A percentile compares a stretch with the other conserved stretches of the same genome.
Evolutionary conservation across 2,888 invertebrate genomes (phyloP).

Genomic region (Diarsia rubi): DNA sequence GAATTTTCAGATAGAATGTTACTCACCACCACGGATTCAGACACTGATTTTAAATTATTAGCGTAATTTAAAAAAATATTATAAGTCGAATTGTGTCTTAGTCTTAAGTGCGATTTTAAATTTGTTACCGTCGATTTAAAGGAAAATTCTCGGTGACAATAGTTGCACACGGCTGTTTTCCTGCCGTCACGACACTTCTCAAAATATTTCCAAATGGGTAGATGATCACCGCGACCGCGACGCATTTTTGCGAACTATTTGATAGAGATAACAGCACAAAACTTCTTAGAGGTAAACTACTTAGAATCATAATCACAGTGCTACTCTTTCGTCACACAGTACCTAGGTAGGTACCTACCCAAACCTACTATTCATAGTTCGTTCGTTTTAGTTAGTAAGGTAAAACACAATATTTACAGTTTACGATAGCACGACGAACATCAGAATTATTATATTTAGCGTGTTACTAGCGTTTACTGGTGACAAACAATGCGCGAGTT

Average conservation of each 20-base stretch:
- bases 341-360: too few relatives aligned
- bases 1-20: too few relatives aligned
- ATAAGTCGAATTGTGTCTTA: too few relatives aligned
- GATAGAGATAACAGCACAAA: too few relatives aligned
- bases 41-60: too few relatives aligned
- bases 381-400: too few relatives aligned
- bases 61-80: too few relatives aligned
- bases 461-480: too few relatives aligned
- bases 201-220: not conserved
- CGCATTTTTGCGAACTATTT: not conserved
- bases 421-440: not conserved
- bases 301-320: not conserved
- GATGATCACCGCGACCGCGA: not conserved
- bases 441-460: not conserved
- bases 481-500: too few relatives aligned
- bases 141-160: not conserved
- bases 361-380: not conserved
- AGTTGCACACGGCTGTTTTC: not conserved
- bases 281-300: not conserved
- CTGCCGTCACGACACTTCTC: not conserved
- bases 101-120: too few relatives aligned
- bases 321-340: not conserved
- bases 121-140: not conserved
- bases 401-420: not conserved
- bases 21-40: too few relatives aligned